Conservation (phyloP, 2,113 vertebrate genomes). For the Cinclus mexicanus region DNA sequence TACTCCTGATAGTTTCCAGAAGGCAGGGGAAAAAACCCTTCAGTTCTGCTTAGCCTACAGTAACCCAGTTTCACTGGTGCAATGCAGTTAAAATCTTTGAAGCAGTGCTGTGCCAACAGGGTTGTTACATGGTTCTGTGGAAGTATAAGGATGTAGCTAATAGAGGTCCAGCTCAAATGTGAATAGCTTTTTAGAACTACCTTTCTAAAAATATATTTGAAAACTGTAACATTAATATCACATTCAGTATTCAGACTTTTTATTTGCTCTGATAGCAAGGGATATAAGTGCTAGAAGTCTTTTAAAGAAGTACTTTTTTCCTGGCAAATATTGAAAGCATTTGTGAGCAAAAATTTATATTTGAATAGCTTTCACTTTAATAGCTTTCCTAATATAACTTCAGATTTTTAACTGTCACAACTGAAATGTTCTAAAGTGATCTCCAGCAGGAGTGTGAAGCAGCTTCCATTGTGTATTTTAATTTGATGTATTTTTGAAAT, state of each 20-base stretch:
- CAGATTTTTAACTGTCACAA: neutral
- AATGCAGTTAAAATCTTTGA: slow-evolving; percentile 42
- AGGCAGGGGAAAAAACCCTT: neutral
- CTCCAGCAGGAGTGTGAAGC: neutral
- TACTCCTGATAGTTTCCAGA: neutral
- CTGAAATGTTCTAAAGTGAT: neutral
- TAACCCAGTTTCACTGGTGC: neutral
- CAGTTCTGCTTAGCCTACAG: neutral
- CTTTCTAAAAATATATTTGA: neutral
- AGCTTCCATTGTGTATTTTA: neutral
- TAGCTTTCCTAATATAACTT: neutral
- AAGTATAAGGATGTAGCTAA: neutral
- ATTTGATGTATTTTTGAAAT: neutral
- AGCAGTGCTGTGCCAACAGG: neutral
- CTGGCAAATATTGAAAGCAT: neutral
- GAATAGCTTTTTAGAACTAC: neutral
- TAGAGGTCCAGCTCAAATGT: neutral
- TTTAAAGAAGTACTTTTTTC: neutral
- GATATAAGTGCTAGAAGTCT: neutral
- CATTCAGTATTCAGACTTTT: neutral
- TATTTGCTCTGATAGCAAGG: neutral
- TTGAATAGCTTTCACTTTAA: neutral
- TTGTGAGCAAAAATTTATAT: neutral
- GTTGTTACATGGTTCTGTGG: neutral
- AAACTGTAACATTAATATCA: neutral